Evolutionary conservation across 2,113 vertebrate species (phyloP), one percentile per base, ranked within the genome.

Genomic region (Muntiacus reevesi): DNA sequence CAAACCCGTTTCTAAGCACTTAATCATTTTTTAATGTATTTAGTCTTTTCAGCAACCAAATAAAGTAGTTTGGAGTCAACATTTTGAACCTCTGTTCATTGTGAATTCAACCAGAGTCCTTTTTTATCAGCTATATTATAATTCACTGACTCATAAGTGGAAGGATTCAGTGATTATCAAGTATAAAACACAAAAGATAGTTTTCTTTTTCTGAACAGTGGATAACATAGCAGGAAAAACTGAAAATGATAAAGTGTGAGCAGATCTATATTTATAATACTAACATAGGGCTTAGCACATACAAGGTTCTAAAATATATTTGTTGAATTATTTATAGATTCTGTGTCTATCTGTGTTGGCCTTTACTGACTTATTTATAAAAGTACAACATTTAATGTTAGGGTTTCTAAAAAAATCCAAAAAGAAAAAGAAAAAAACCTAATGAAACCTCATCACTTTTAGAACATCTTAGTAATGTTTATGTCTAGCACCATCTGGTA

Each of bases 341-440:
- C 85, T 59, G 0, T 36, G 21, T 10, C 43, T 25, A 36, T 76
- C 33, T 43, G 25, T 25, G 17, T 67, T 90, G 93, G 60, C 21
- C 64, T 96, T 95, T 52, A 50, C n/a, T 94, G 64, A 52, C 85
- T 67, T 91, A 87, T 96, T 71, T 92, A 76, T 91, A 78, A 90
- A 94, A 59, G 30, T 28, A 93, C 50, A 17, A 50, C 15, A 4
- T 91, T 83, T 67, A 87, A 19, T 59, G 27, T 45, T 82, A 59
- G 7, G 79, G 15, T 79, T 79, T 88, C 82, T 86, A 40, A 93
- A 89, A 55, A 89, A 78, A 74, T 43, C 23, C 43, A 36, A 71
- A 14, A 43, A 43, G 59, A 36, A 71, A 14, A 43, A 27, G 64
- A 57, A 28, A 30, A 74, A 57, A 86, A 40, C 1, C 16, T 57